Conservation (phyloP, 2,888 invertebrate species). For the Eulithis testata region DNA sequence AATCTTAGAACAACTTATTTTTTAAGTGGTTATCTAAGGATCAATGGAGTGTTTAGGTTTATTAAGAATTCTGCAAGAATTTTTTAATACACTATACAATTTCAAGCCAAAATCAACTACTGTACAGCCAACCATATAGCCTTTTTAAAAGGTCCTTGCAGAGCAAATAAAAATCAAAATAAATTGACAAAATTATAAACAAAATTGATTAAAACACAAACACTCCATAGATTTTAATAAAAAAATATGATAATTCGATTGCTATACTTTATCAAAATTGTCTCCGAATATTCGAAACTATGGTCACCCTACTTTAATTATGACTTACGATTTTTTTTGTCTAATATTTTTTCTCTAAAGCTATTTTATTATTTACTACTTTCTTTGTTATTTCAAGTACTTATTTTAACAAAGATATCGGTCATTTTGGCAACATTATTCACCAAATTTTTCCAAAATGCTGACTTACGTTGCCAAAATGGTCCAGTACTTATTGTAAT, state of each 20-base stretch:
- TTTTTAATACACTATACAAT: slow-evolving; percentile 62
- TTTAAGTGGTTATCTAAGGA: slow-evolving; percentile 73
- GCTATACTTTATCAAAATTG: slow-evolving; percentile 42
- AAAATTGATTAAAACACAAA: slow-evolving; percentile 46
- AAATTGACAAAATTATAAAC: slow-evolving; percentile 11
- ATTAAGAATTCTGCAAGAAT: slow-evolving; percentile 49
- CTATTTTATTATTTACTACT: neutral
- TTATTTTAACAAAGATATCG: too few relatives aligned
- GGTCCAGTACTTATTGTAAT: too few relatives aligned
- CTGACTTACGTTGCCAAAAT: too few relatives aligned
- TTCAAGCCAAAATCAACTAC: slow-evolving; percentile 77
- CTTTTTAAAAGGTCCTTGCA: slow-evolving; percentile 57
- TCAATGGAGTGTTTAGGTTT: slow-evolving; percentile 55
- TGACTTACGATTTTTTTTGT: neutral
- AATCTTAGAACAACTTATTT: slow-evolving; percentile 76
- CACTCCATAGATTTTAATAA: slow-evolving; percentile 54
- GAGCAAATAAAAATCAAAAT: slow-evolving; percentile 33
- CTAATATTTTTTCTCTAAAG: neutral
- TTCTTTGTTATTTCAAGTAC: neutral
- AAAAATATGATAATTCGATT: slow-evolving; percentile 53
- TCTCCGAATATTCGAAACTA: slow-evolving; percentile 14
- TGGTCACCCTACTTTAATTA: slow-evolving; percentile 29
- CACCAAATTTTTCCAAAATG: too few relatives aligned
- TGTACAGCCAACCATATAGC: slow-evolving; percentile 77
- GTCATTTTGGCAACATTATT: too few relatives aligned